Evolutionary conservation across 2,113 vertebrate genomes (phyloP).

Genomic region (Dicrurus megarhynchus): DNA sequence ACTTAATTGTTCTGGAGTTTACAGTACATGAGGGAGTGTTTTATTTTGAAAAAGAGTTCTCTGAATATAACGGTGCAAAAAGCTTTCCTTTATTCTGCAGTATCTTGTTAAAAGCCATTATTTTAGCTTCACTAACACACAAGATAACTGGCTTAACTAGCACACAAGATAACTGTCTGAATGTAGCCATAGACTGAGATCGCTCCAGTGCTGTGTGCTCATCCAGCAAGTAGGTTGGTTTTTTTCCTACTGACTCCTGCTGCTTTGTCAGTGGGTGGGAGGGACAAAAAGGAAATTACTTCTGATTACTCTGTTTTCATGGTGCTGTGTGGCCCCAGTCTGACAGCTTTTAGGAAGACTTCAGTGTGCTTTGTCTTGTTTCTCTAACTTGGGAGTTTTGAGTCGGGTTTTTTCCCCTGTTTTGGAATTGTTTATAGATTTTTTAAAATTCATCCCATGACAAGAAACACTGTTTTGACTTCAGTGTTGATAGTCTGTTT

Average conservation of each 20-base stretch:
- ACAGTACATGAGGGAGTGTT: neutral
- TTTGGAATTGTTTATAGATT: neutral
- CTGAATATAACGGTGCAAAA: neutral
- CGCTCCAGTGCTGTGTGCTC: neutral
- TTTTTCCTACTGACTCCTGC: slow-evolving; percentile 27
- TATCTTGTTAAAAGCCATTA: neutral
- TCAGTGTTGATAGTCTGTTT: neutral
- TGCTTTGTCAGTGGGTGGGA: slow-evolving; percentile 67
- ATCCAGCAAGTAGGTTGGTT: slow-evolving; percentile 12
- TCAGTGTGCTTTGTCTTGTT: slow-evolving; percentile 17
- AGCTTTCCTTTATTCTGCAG: neutral
- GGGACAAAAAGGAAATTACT: slow-evolving; percentile 71
- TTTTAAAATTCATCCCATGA: neutral
- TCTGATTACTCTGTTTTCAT: slow-evolving; percentile 62
- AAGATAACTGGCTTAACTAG: slow-evolving; percentile 21
- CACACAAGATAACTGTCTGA: neutral
- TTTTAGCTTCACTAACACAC: neutral
- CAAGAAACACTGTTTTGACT: neutral
- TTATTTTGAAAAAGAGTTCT: neutral
- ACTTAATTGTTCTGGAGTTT: slow-evolving; percentile 58
- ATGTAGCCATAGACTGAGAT: neutral
- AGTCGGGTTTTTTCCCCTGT: neutral
- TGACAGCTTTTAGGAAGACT: slow-evolving; percentile 22
- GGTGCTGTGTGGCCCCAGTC: neutral
- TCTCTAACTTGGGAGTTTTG: neutral